Percentiles rank a stretch among this genome's conserved stretches.
Evolutionary conservation across 2,797 vertebrate genomes (phyloP).

Genomic region (Botia kubotai): DNA sequence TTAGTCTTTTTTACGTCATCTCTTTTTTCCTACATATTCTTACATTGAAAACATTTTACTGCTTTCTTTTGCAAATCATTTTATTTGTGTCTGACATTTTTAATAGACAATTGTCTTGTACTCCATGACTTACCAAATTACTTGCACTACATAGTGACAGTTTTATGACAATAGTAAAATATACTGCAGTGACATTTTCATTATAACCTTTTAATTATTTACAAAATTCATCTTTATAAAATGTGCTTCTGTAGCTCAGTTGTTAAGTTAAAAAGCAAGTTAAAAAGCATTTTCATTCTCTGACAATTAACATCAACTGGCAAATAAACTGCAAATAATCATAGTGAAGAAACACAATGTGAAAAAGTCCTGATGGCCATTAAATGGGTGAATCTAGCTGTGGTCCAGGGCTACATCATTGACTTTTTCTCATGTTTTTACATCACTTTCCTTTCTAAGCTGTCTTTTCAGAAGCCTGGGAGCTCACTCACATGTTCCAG

Average conservation of each 20-base stretch:
- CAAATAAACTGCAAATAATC: background rate
- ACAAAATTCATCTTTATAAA: background rate
- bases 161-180: background rate
- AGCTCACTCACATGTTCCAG: conserved; percentile 78
- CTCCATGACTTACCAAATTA: background rate
- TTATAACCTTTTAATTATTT: background rate
- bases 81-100: background rate
- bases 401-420: background rate
- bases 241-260: no score
- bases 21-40: background rate
- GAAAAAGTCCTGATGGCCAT: background rate
- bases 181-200: background rate
- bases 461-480: conserved; percentile 70
- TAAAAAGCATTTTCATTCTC: background rate
- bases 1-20: no score
- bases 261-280: no score
- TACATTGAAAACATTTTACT: background rate
- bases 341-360: background rate
- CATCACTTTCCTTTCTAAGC: conserved; percentile 44
- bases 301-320: background rate
- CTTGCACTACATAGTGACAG: background rate
- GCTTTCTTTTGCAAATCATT: background rate
- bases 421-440: conserved; percentile 8
- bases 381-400: background rate
- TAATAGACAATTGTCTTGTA: background rate